These are phyloP conservation scores for Volucella inanis DNA, from an alignment of 2,888 invertebrate species.

Conservation along the genomic window DNA sequence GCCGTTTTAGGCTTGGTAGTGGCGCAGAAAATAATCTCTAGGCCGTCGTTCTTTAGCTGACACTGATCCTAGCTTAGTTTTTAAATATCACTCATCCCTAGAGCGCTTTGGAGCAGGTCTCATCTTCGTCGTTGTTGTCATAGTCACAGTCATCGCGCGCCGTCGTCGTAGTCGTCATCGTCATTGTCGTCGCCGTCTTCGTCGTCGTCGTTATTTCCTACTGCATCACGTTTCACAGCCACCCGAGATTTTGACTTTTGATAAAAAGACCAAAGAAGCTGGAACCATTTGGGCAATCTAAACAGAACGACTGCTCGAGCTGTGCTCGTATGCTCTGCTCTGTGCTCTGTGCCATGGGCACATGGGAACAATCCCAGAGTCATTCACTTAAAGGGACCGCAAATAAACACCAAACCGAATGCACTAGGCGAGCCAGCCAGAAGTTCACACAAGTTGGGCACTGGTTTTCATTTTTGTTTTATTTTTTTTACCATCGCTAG, in stretches of 20 bases:
- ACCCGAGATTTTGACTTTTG: constrained; percentile 75
- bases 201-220: constrained; percentile 80
- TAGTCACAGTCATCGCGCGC: constrained; percentile 43
- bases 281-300: constrained; percentile 70
- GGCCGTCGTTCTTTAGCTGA: constrained; percentile 66
- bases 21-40: constrained; percentile 12
- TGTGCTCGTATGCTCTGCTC: neutral
- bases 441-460: constrained; percentile 71
- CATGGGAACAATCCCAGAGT: constrained; percentile 73
- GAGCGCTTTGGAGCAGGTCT: constrained; percentile 70
- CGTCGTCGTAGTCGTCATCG: constrained; percentile 60
- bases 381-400: constrained; percentile 73
- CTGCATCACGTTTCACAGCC: constrained; percentile 81
- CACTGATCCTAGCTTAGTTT: constrained; percentile 74
- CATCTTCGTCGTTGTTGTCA: constrained; percentile 61
- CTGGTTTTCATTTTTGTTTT: constrained; percentile 16
- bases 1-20: constrained; percentile 23
- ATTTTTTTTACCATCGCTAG: neutral
- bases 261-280: constrained; percentile 74
- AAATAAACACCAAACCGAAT: constrained; percentile 40
- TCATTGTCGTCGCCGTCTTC: constrained; percentile 62
- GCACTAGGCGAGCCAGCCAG: constrained; percentile 60
- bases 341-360: constrained; percentile 28
- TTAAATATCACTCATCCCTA: constrained; percentile 74
- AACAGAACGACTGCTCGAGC: constrained; percentile 65